Evolutionary conservation across 2,888 invertebrate species (phyloP).

Genomic region (Perdita meconis): DNA sequence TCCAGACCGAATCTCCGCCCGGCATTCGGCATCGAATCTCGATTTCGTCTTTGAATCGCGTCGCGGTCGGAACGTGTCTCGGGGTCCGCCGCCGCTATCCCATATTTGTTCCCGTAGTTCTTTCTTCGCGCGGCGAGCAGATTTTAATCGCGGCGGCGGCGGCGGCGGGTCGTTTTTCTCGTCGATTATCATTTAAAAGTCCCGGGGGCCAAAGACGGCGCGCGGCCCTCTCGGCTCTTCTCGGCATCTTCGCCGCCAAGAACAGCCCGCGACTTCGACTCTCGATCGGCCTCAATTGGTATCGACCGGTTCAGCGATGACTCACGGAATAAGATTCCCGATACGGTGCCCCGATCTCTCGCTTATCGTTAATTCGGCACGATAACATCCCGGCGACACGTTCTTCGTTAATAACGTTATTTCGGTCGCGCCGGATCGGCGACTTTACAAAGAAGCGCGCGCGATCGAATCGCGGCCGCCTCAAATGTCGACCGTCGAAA

Average conservation of each 20-base stretch:
- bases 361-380: conserved; percentile 66
- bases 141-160: conserved; percentile 55
- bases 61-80: not conserved
- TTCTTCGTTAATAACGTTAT: conserved; percentile 66
- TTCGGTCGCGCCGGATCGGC: conserved; percentile 52
- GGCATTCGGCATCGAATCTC: not conserved
- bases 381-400: conserved; percentile 68
- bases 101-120: conserved; percentile 27
- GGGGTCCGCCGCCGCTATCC: conserved; percentile 1
- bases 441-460: conserved; percentile 10
- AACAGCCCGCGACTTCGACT: conserved; percentile 45
- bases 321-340: conserved; percentile 54
- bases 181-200: conserved; percentile 50
- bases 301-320: conserved; percentile 70
- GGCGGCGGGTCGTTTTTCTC: conserved; percentile 36
- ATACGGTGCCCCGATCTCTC: conserved; percentile 51
- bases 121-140: conserved; percentile 26
- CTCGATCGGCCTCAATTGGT: conserved; percentile 68
- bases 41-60: conserved; percentile 3
- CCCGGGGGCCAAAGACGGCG: conserved; percentile 50
- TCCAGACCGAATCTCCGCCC: not conserved
- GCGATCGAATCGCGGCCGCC: conserved; percentile 22
- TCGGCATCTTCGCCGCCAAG: conserved; percentile 28
- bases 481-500: conserved; percentile 15
- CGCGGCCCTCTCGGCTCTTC: conserved; percentile 18